Base-by-base conservation (phyloP, 2,113 vertebrate species). In the Rhea americana region DNA sequence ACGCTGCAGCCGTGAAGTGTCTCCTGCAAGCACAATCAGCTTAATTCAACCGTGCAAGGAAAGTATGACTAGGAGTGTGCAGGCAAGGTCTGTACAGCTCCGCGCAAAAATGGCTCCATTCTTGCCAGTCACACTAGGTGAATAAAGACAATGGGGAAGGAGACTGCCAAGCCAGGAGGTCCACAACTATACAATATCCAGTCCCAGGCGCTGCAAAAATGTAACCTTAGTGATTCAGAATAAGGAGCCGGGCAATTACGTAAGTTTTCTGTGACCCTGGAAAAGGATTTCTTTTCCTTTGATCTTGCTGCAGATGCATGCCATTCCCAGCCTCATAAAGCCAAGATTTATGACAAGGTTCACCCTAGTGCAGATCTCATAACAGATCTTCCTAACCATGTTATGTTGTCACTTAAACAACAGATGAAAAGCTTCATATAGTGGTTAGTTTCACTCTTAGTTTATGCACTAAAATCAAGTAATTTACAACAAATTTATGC, bases 141-240 rank as follows among this genome's bases (percentile, higher is more conserved):
- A 39, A 3, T 43, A 90, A 86, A 70, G 91, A 96, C 96, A 96
- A 95, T 94, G 6, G 80, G 77, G 76, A 79, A 66, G 53, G 25
- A 17, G 35, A 50, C 50, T 77, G 90, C 93, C 80, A 55, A 89
- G 88, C 81, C 90, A 70, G 90, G 77, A 95, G 95, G 79, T 76
- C 66, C 76, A 53, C 80, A 79, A 65, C 94, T 95, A 93, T 1
- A 80, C 90, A 48, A 5, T 4, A 79, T 84, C 80, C 48, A 72
- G 7, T 56, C 70, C 19, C 73, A 88, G 66, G 26, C 76, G 82
- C 61, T 50, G 76, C 85, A 94, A 24, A 94, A 94, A 62, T 15
- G 67, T 90, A 85, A 91, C 84, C 86, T 89, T 67, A 95, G 87
- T 7, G 5, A 84, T 9, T 43, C 12, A 39, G 73, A 79, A 51